phyloP scores from a whole-genome alignment of 2,888 invertebrate genomes.

The Oeneis ivallda region DNA sequence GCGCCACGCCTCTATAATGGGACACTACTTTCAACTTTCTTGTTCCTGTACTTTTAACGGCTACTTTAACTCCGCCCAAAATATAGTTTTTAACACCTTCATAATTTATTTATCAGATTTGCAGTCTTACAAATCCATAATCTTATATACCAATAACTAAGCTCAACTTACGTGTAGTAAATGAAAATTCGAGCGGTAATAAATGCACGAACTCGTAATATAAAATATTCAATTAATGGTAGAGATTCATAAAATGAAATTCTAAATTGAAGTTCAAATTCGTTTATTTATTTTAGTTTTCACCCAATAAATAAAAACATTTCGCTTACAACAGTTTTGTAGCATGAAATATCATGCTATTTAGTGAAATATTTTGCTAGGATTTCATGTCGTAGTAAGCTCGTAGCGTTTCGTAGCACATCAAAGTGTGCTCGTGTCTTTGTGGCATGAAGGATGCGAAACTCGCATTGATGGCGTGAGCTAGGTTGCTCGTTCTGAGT shows the following conservation, averaged over 20 bases:
- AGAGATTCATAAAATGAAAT: no score
- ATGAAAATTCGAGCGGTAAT: no score
- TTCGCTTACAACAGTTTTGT: neutral
- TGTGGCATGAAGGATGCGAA: constrained; percentile 15
- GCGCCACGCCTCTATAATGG: constrained; percentile 56
- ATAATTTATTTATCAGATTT: neutral
- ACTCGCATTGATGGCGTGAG: constrained; percentile 16
- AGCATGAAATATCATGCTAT: neutral
- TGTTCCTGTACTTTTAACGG: constrained; percentile 39
- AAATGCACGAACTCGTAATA: no score
- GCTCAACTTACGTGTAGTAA: neutral
- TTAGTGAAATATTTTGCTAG: neutral
- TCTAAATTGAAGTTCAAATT: no score
- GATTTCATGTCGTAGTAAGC: constrained; percentile 1
- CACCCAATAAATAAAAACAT: neutral
- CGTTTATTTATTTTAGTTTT: no score
- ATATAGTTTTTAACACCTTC: neutral
- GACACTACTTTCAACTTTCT: constrained; percentile 40
- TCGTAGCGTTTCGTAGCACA: constrained; percentile 10
- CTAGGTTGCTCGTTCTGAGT: constrained; percentile 18
- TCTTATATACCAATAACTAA: neutral
- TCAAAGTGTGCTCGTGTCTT: constrained; percentile 19
- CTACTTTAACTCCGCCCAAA: constrained; percentile 42
- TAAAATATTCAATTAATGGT: no score
- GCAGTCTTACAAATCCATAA: neutral